These are phyloP conservation scores for Chaetophractus vellerosus DNA, from an alignment of 2,797 vertebrate genomes.

Conservation along the genomic window DNA sequence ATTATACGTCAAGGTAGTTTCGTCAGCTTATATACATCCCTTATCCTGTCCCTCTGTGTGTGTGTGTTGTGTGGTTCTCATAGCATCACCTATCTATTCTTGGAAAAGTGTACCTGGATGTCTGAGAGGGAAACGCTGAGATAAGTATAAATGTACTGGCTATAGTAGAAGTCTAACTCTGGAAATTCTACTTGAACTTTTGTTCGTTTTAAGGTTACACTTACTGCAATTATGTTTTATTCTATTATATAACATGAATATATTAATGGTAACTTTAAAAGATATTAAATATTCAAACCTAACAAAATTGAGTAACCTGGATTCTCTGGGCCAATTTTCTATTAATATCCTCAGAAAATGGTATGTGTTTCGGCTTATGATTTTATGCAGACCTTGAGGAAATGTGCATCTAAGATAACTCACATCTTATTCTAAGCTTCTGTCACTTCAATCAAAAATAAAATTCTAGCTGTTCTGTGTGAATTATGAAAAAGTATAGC, in stretches of 20 bases:
- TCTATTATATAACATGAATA: not conserved
- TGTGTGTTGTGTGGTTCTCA: not conserved
- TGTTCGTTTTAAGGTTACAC: not conserved
- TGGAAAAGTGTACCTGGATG: constrained; percentile 1
- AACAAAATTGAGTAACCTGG: not conserved
- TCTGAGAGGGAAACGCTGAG: not conserved
- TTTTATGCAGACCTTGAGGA: constrained; percentile 24
- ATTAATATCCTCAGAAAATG: constrained; percentile 12
- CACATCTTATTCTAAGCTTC: constrained; percentile 25
- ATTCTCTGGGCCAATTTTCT: not conserved
- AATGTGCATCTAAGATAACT: not conserved
- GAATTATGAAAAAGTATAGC: constrained; percentile 31
- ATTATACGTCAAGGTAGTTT: constrained; percentile 12
- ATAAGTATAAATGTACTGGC: not conserved
- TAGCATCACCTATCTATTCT: not conserved
- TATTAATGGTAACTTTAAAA: not conserved
- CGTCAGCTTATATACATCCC: not conserved
- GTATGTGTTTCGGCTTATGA: not conserved
- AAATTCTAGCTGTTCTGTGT: constrained; percentile 64
- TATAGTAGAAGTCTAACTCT: not conserved
- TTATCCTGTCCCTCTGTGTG: too few species aligned
- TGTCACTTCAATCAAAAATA: constrained; percentile 56
- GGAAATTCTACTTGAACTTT: not conserved
- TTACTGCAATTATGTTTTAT: not conserved
- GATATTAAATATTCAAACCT: not conserved